phyloP scores from a whole-genome alignment of 2,888 invertebrate genomes.

The Polyommatus icarus region DNA sequence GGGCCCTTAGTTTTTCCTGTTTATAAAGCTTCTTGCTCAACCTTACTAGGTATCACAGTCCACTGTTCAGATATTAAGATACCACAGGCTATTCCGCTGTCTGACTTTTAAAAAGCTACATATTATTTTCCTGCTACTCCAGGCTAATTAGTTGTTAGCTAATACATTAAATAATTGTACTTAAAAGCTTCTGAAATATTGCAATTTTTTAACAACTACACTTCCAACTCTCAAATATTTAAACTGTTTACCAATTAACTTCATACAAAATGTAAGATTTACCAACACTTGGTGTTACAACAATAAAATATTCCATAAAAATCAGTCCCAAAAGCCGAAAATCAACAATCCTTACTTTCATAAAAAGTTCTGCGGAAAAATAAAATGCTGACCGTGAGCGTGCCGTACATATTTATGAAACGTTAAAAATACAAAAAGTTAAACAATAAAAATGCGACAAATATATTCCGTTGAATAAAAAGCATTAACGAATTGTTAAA shows the following conservation, averaged over 20 bases:
- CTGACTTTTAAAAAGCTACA: too few relatives aligned
- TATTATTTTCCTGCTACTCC: too few relatives aligned
- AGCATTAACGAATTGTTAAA: slow-evolving; percentile 29
- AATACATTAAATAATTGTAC: too few relatives aligned
- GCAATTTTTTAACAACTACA: neutral
- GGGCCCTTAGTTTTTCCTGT: too few relatives aligned
- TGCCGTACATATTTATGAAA: slow-evolving; percentile 24
- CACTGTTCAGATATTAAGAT: too few relatives aligned
- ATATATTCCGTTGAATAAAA: slow-evolving; percentile 13
- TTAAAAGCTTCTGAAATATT: neutral
- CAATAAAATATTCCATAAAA: neutral
- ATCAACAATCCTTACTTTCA: neutral
- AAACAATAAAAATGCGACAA: slow-evolving; percentile 13
- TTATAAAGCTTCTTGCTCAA: too few relatives aligned
- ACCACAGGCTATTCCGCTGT: too few relatives aligned
- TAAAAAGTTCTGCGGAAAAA: slow-evolving; percentile 1
- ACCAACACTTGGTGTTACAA: neutral
- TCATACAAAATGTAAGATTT: neutral
- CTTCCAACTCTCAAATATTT: neutral
- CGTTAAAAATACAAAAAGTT: slow-evolving; percentile 19
- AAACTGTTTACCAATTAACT: neutral
- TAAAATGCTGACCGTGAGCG: neutral
- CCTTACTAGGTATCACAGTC: too few relatives aligned
- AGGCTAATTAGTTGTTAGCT: too few relatives aligned
- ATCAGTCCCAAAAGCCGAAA: neutral